Evolutionary conservation across 2,888 invertebrate species (phyloP), one percentile per base, ranked within the genome.

Genomic region (Parascotia fuliginaria): DNA sequence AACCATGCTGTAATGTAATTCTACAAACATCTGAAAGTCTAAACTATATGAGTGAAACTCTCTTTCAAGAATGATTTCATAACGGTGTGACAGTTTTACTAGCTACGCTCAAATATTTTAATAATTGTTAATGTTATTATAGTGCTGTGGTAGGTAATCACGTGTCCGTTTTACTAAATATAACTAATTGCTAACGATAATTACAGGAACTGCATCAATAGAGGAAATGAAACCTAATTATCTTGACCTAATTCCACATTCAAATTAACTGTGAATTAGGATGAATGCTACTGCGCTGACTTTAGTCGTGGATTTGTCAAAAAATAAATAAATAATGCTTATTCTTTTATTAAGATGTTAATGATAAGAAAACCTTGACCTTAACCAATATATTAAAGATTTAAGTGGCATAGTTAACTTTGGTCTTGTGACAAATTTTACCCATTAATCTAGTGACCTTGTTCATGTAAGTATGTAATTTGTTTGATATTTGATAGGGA

Each of bases 201-300:
- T 40, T 42, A 51, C 67, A 45, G 65, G 59, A 64, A 56, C 38
- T 51, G 34, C 46, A 42, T 49, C 52, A 62, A 57, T 46, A 40
- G 42, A 54, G 65, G 62, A 67, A 65, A 67, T 62, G 11, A 47
- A 57, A 62, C 51, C 37, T 47, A 62, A 67, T 64, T 62, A 36
- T 43, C 38, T 50, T 55, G 49, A 14, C 42, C 49, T 44, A 48
- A n/a, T n/a, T n/a, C n/a, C n/a, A n/a, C n/a, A n/a, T 51, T 52
- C 42, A 22, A 37, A 38, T 13, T 49, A 31, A 29, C 14, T 49
- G 34, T 28, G 32, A 37, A 57, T 28, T 47, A 42, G 42, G 13
- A 28, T 52, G 47, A 32, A 51, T 40, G 16, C 14, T 29, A 13
- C 22, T n/a, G n/a, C n/a, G n/a, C 22, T 36, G 22, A 24, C 27